phyloP scores from a whole-genome alignment of 2,888 invertebrate genomes.

The Polydrusus pterygomalis region DNA sequence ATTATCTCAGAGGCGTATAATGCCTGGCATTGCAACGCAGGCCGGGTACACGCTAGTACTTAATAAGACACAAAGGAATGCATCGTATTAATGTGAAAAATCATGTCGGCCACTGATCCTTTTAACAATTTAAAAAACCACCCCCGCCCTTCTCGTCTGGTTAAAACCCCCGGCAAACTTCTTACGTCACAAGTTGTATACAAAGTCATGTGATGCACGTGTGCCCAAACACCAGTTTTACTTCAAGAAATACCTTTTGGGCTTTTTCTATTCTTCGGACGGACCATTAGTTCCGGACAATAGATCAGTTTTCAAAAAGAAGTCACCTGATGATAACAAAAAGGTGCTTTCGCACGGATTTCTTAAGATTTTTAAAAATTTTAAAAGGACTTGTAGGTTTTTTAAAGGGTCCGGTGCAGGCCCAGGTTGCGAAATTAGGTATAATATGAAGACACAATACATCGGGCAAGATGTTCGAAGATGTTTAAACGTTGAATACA shows the following conservation, averaged over 20 bases:
- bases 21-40: too few relatives aligned
- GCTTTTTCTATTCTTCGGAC: conserved; percentile 30
- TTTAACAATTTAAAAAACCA: not conserved
- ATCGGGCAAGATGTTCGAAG: conserved; percentile 2
- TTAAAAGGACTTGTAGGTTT: conserved; percentile 38
- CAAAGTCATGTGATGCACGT: conserved; percentile 43
- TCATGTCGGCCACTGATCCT: not conserved
- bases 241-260: conserved; percentile 43
- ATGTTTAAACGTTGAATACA: not conserved
- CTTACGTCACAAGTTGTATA: conserved; percentile 17
- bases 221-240: conserved; percentile 9
- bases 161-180: conserved; percentile 5
- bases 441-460: not conserved
- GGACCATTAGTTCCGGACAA: conserved; percentile 40
- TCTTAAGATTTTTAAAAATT: conserved; percentile 31
- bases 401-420: conserved; percentile 12
- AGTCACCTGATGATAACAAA: conserved; percentile 48
- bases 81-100: too few relatives aligned
- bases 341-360: conserved; percentile 33
- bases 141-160: not conserved
- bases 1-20: too few relatives aligned
- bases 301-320: conserved; percentile 43
- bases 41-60: too few relatives aligned
- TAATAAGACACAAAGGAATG: too few relatives aligned
- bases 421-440: not conserved